Base-by-base conservation (phyloP, 2,797 vertebrate genomes). In the Cossypha niveicapilla region DNA sequence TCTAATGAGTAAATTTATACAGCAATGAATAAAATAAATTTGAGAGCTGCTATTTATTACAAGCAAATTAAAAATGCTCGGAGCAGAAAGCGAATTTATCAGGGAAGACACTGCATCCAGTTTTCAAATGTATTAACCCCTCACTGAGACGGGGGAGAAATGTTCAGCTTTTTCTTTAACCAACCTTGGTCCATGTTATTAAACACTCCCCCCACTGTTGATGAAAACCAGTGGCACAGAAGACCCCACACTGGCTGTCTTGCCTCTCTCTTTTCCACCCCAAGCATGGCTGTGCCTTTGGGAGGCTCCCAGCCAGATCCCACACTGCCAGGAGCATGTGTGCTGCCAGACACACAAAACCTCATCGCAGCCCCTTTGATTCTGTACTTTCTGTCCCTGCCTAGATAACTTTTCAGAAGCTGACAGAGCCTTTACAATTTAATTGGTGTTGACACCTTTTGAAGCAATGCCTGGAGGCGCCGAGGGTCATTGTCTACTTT, bases 391-490 rank as follows among this genome's bases (percentile, higher is more conserved):
- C 97, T 97, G 96, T 97, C 94, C 93, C 96, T 95, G 95, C 96
- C 97, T 95, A 96, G 96, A 88, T 96, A 97, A 97, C 96, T 98
- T 97, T 96, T 97, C 96, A 97, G 97, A 97, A 96, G 95, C 97
- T 97, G 97, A 97, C 97, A 95, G 97, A 95, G 97, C 96, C 97
- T 97, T 97, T 97, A 97, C 97, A 97, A 97, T 98, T 97, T 98
- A 98, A 98, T 98, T 98, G 97, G 97, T 97, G 96, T 97, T 97
- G 97, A 98, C 97, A 97, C 97, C 97, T 97, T 98, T 98, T 98
- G 98, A 98, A 98, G 97, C 96, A 93, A 93, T 97, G 98, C 97
- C 97, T 97, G 32, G 94, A 97, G 98, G 98, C 97, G 1, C 96
- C 19, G 14, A 95, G 96, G 97, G 97, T 97, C 97, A 97, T 97